Evolutionary conservation across 2,888 invertebrate species (phyloP), one percentile per base, ranked within the genome.

Genomic region (Pachydiplax longipennis): DNA sequence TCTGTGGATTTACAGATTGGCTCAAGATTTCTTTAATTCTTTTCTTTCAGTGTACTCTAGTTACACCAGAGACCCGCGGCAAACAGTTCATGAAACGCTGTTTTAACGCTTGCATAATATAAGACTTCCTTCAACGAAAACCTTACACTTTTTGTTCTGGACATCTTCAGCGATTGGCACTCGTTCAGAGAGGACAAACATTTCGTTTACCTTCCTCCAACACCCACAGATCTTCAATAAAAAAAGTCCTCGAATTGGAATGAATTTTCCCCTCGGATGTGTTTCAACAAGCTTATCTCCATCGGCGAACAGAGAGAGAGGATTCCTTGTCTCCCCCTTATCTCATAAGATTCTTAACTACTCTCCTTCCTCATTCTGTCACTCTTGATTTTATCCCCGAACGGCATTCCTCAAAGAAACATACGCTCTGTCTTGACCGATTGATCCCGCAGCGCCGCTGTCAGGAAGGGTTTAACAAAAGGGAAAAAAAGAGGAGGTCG

Each of bases 351-450:
- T 87, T 37, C 87, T 87, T 87, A 87, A 87, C 87, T 87, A 58
- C 61, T 37, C 35, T 87, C 87, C 87, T 87, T 65, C 87, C 87
- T 87, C 87, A 87, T 87, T 65, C 87, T 87, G 87, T 87, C 87
- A 87, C 87, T 87, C 87, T 61, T 65, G 87, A 87, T 87, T 87
- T 87, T 87, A 87, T 87, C 87, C 87, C 35, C 31, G 58, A 15
- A 83, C 87, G 87, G 87, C 87, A 87, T 87, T 87, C 87, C 87
- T 87, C 87, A 87, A 87, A 87, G 87, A 65, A n/a, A 61, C 61
- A 61, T 53, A 40, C 87, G 53, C 83, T 15, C 31, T 53, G 53
- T 61, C 87, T 87, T 87, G 87, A 87, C 87, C 87, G 87, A 87
- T 87, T 87, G 87, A 87, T 87, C 87, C 61, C 87, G 61, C 61